Evolutionary conservation across 2,888 invertebrate genomes (phyloP).

Genomic region (Sarcophaga rosellei): DNA sequence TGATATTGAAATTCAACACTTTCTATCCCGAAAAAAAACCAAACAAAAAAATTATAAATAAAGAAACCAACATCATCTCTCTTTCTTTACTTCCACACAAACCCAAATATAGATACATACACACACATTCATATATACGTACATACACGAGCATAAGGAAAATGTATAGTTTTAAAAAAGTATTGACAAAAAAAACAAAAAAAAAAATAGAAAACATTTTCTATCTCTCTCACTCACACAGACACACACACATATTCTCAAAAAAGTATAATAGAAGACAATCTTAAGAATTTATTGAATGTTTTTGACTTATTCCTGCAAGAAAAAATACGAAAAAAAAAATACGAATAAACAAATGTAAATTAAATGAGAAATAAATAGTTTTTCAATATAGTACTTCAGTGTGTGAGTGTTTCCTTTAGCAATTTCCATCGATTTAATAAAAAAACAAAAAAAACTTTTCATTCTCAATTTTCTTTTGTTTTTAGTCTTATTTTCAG

Average conservation of each 20-base stretch:
- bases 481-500: not conserved
- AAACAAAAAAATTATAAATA: constrained; percentile 17
- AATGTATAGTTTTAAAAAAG: not conserved
- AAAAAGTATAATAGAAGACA: not conserved
- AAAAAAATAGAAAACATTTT: not conserved
- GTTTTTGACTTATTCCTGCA: constrained; percentile 34
- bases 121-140: too few species aligned
- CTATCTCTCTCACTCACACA: not conserved
- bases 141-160: too few species aligned
- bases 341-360: not conserved
- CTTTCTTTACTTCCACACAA: too few species aligned
- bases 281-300: constrained; percentile 3
- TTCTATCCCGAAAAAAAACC: too few species aligned
- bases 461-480: not conserved
- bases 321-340: too few species aligned
- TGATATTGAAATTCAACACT: constrained; percentile 40
- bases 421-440: not conserved
- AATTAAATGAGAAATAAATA: not conserved
- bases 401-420: not conserved
- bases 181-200: not conserved
- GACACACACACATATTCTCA: not conserved
- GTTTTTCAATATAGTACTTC: constrained; percentile 1
- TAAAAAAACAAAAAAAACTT: not conserved
- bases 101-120: too few species aligned
- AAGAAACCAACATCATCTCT: too few species aligned